phyloP scores from a whole-genome alignment of 2,797 vertebrate genomes.

The Menidia menidia region DNA sequence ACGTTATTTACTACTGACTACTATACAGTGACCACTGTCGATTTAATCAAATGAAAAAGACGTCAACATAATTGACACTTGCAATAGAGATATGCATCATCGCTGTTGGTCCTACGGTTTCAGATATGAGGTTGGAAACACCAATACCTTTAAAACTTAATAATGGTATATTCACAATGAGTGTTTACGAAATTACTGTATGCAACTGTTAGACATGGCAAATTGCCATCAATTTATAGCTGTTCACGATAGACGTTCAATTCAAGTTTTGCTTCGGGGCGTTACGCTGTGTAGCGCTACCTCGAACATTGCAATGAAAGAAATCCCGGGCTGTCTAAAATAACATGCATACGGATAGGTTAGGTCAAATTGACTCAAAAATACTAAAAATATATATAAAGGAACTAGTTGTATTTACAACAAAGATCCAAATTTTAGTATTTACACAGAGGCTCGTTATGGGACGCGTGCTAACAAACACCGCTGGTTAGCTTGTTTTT shows the following conservation, averaged over 20 bases:
- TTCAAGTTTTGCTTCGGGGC: constrained; percentile 34
- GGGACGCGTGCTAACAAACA: constrained; percentile 53
- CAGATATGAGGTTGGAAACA: background rate
- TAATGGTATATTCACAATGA: too few species aligned
- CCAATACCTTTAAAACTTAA: too few species aligned
- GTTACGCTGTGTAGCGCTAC: constrained; percentile 35
- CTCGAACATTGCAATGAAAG: constrained; percentile 7
- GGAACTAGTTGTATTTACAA: background rate
- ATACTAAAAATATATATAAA: fast-evolving
- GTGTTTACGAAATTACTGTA: background rate
- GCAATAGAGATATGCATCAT: background rate
- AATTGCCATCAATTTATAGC: background rate
- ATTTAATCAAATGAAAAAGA: background rate
- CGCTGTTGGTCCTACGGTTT: background rate
- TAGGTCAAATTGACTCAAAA: background rate
- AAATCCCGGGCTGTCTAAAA: background rate
- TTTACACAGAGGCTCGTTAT: constrained; percentile 34
- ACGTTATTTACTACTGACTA: background rate
- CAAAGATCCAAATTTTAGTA: constrained; percentile 2
- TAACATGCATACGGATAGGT: fast-evolving
- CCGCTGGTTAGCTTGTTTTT: constrained; percentile 64
- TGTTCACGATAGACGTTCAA: constrained; percentile 1
- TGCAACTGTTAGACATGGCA: background rate
- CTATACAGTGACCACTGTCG: background rate
- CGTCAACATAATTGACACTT: background rate